Base-by-base conservation (phyloP, 2,797 vertebrate genomes). In the Lophius americanus region DNA sequence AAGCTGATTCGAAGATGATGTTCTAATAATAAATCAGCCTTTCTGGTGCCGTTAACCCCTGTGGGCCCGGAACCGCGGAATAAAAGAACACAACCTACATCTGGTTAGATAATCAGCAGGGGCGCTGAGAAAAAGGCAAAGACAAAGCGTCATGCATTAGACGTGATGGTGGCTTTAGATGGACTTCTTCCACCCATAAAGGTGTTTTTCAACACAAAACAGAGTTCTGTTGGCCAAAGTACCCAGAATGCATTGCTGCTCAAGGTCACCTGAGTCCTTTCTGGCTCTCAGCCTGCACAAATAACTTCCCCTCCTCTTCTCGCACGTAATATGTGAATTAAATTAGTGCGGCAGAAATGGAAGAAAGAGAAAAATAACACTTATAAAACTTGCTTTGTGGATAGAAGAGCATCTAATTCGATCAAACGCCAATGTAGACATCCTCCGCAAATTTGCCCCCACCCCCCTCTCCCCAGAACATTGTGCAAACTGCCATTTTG, bases 251-350 rank as follows among this genome's bases (percentile, higher is more conserved):
- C 83, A 76, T 47, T 85, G 79, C 81, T 81, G 70, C 76, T 87
- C 87, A 92, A 92, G 90, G 91, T 92, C 88, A 89, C 76, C 70
- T 46, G 47, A 80, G 72, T 79, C 64, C 80, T 76, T 63, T 64
- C 71, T 85, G 53, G 69, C 76, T 75, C 62, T 70, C 60, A 57
- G 64, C 63, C 67, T 33, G 42, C 12, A 60, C 46, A 74, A 56
- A 60, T 62, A 55, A 43, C 7, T 46, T 60, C 62, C 68, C n/a
- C 38, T 7, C 53, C 54, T 50, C 51, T 72, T 66, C 64, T 54
- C 74, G 48, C 46, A 36, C 52, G 14, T 56, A 38, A 68, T 52
- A 37, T 36, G 3, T 10, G 62, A 58, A 70, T 68, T 36, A 57
- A 57, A 68, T 51, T 43, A 64, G 39, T n/a, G 8, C 8, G 55